Evolutionary conservation across 1,140 invertebrate species (phyloP), one percentile per base, ranked within the genome.

Genomic region (Calephelis virginiensis): DNA sequence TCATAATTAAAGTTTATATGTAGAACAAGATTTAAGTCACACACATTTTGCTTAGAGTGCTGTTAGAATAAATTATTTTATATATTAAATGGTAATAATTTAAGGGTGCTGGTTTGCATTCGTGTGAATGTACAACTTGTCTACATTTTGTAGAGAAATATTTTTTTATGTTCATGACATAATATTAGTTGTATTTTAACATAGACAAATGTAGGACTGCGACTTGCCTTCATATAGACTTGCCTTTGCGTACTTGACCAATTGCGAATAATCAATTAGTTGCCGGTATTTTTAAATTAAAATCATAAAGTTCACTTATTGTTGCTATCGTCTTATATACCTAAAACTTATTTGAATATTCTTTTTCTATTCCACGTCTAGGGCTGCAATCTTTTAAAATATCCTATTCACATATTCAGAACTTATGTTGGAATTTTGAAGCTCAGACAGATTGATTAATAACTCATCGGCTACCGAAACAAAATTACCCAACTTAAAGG

Each of bases 1-100:
- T 90, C 86, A 89, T 90, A 89, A 88, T 79, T 82, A 86, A 88
- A 82, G 80, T 79, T 86, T 86, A 86, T 85, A 82, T 82, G 80
- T 85, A 76, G 61, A 80, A 73, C 69, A 76, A 64, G 77, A 53
- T 70, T 69, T 71, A 74, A 79, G 85, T 85, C 79, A 82, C 81
- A 53, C 50, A 78, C 72, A 73, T 80, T 81, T 78, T 78, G 81
- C 74, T 70, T 78, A 81, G 72, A 78, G 69, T 78, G 77, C 73
- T 82, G 73, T 81, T 85, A 81, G 71, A 79, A 77, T 86, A 82
- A 89, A 83, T 85, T 86, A 86, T 85, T 83, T 82, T 77, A 75
- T 77, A 77, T 79, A 76, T 77, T 81, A 73, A 71, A 74, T 75
- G 49, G 74, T 74, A 73, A 71, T 78, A 75, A 69, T 74, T 69